Base-by-base conservation (phyloP, 1,140 invertebrate genomes). In the Atta texana region DNA sequence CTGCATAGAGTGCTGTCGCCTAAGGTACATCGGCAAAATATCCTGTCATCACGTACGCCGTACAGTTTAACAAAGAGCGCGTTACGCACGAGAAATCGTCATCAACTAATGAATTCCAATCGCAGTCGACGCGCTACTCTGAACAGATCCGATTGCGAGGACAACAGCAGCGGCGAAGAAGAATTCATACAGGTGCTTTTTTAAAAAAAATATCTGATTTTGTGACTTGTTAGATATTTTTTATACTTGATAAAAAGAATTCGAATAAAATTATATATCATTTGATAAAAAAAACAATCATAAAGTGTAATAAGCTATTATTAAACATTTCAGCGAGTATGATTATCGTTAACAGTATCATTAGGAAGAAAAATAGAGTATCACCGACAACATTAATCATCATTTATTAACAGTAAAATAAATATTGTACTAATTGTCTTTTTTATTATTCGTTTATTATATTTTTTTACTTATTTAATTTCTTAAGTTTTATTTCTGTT, bases 81-180 rank as follows among this genome's bases (percentile, higher is more conserved):
- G 82, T 92, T 92, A 57, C 92, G 94, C 75, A 90, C 90, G 64
- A 95, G 93, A 88, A 93, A 94, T 86, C 93, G 93, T 64, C 93
- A 94, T 69, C 92, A 93, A 57, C 44, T 95, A 51, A 93, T 94
- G 86, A 94, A 91, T 88, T 90, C 93, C 28, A 93, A 93, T 63
- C 91, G 93, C 77, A 94, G 92, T 81, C 93, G 93, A 61, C 90
- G 93, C 21, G 92, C 92, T 87, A 63, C 93, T 82, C 84, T 94
- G 90, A 93, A 94, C 85, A 89, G 93, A 81, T 94, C 96, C 76
- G 93, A 96, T 92, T 95, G 94, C 87, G 95, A 96, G 71, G 95
- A 95, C 87, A 95, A 95, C 75, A 96, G 94, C 88, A 96, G 95
- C 87, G 95, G 94, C 1, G 95, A 96, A 34, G 95, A 95, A 44